Evolutionary conservation across 1,140 invertebrate genomes (phyloP), one percentile per base, ranked within the genome.

Genomic region (Myzus persicae): DNA sequence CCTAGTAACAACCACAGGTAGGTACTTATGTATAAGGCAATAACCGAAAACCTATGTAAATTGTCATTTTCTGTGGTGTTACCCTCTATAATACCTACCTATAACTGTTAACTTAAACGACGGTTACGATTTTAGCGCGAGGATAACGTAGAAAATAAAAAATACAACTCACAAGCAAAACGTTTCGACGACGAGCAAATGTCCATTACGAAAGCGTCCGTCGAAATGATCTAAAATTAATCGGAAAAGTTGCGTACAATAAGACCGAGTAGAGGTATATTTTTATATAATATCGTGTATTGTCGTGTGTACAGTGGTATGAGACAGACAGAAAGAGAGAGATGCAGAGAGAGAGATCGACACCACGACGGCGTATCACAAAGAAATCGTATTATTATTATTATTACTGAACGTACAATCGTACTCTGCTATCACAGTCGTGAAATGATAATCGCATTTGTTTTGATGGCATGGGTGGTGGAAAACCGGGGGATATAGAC

Each of bases 381-480:
- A 82, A 82, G 81, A 82, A 82, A 82, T 82, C n/a, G 59, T 76
- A 76, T 76, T 76, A 76, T 76, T 76, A 76, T 76, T 67, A 67
- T 67, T 67, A 67, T n/a, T 67, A 67, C n/a, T n/a, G 24, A 54
- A 54, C 26, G 9, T 54, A 26, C 24, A 54, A 31, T 59, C 54
- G 54, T 59, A 59, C 31, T 31, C 59, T 76, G n/a, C 59, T 76
- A 76, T 76, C 59, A 76, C 59, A n/a, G 59, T n/a, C 59, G 59
- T n/a, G 14, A n/a, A n/a, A n/a, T 76, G 59, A 76, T 76, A 76
- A 76, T 76, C 59, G 31, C 31, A 76, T 76, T 76, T 14, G n/a
- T 76, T n/a, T 31, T n/a, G n/a, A n/a, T 9, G 1, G 14, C 11
- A 76, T 18, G 5, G 59, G 59, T 1, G n/a, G 14, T 18, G 59